Evolutionary conservation across 2,113 vertebrate genomes (phyloP).

Genomic region (Phyllostomus discolor): DNA sequence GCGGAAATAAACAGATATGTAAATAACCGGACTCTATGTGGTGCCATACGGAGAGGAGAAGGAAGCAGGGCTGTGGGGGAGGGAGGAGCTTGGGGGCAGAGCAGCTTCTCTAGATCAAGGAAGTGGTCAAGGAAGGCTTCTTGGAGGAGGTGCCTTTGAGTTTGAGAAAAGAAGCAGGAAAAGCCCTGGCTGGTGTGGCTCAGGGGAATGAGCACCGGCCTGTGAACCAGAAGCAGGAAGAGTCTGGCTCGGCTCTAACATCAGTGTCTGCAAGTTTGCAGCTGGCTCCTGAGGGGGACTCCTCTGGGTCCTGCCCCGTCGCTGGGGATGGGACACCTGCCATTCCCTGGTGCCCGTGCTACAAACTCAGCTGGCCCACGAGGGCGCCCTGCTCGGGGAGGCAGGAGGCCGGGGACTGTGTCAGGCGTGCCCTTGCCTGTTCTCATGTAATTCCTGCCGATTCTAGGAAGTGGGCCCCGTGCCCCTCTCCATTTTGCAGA

Average conservation of each 20-base stretch:
- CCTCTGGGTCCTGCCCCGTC: background rate
- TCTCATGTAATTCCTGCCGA: background rate
- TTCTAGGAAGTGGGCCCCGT: accelerated
- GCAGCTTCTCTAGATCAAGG: background rate
- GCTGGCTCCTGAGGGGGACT: background rate
- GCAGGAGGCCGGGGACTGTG: background rate
- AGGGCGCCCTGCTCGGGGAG: accelerated
- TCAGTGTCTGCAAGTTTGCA: no score
- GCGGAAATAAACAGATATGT: background rate
- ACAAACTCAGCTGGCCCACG: accelerated
- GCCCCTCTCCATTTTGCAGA: no score
- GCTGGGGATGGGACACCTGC: background rate
- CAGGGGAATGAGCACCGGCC: no score
- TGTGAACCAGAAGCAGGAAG: background rate
- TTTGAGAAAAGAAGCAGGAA: background rate
- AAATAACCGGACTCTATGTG: accelerated
- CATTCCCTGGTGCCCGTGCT: background rate
- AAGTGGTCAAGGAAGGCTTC: background rate
- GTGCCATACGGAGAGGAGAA: background rate
- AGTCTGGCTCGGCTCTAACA: accelerated
- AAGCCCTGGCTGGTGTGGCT: no score
- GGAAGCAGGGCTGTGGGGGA: accelerated
- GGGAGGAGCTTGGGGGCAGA: background rate
- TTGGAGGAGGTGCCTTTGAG: background rate
- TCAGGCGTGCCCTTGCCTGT: background rate